A percentile compares a stretch with the other conserved stretches of the same genome.
These are phyloP conservation scores for Drosophila ambigua DNA, from an alignment of 1,140 invertebrate genomes.

Conservation along the genomic window DNA sequence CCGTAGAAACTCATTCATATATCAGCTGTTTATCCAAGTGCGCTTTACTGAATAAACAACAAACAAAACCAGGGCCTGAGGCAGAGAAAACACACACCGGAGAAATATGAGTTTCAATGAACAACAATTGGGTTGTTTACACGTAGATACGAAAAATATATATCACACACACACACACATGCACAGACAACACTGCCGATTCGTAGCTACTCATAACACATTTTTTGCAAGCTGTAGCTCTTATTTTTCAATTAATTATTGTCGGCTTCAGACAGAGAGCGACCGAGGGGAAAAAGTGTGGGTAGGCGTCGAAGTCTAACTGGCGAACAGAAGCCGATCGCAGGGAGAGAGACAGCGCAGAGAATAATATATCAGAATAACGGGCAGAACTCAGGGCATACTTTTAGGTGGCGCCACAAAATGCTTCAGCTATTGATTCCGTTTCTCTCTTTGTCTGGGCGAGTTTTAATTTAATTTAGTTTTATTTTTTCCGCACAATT, in stretches of 20 bases:
- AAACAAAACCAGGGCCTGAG: constrained; percentile 3
- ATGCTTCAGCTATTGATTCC: constrained; percentile 7
- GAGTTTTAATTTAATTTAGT: constrained; percentile 59
- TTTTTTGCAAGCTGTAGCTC: constrained; percentile 21
- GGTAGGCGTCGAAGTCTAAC: not conserved
- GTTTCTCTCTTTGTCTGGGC: not conserved
- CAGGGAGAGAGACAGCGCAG: not conserved
- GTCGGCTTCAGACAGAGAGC: constrained; percentile 20
- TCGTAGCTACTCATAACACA: constrained; percentile 3
- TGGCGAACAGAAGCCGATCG: constrained; percentile 3
- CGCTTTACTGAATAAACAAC: constrained; percentile 52
- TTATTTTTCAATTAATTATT: constrained; percentile 61
- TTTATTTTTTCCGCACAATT: constrained; percentile 12
- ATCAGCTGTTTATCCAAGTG: constrained; percentile 38
- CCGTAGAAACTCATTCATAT: constrained; percentile 13
- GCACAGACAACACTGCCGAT: constrained; percentile 18
- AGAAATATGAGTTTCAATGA: constrained; percentile 46
- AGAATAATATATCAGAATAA: not conserved
- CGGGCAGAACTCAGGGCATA: constrained; percentile 28
- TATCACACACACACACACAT: constrained; percentile 41
- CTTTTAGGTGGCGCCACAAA: constrained; percentile 61
- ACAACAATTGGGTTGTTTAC: constrained; percentile 59
- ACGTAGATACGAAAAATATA: constrained; percentile 23
- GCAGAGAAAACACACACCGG: constrained; percentile 7
- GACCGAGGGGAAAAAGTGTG: not conserved